Conservation (phyloP, 2,888 invertebrate genomes). For the Lysandra coridon region DNA sequence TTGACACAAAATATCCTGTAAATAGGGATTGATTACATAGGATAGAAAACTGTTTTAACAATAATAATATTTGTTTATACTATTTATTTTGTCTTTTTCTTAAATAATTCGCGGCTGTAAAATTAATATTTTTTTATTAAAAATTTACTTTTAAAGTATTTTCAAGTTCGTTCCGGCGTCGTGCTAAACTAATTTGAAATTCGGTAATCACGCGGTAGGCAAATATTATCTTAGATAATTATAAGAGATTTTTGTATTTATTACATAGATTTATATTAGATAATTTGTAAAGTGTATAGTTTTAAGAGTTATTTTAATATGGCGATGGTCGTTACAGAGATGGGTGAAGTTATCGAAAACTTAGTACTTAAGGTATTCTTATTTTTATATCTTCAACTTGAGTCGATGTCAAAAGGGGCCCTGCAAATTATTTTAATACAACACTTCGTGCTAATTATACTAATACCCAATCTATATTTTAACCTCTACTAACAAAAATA, state of each 20-base stretch:
- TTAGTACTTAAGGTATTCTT: constrained; percentile 72
- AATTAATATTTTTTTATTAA: neutral
- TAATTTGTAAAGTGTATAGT: constrained; percentile 78
- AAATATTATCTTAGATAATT: constrained; percentile 78
- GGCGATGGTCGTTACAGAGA: constrained; percentile 72
- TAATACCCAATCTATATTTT: neutral
- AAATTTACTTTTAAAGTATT: constrained; percentile 40
- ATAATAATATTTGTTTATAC: too few species aligned
- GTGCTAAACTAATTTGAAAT: constrained; percentile 74
- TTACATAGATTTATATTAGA: constrained; percentile 79
- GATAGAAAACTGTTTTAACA: too few species aligned
- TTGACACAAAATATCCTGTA: too few species aligned
- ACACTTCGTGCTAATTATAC: neutral
- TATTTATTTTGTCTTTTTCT: too few species aligned
- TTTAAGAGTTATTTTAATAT: constrained; percentile 69
- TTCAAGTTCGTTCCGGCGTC: constrained; percentile 41
- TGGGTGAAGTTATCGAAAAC: constrained; percentile 61
- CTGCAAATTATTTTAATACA: neutral
- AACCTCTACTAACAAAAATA: too few species aligned
- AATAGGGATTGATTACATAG: too few species aligned
- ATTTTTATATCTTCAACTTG: constrained; percentile 53
- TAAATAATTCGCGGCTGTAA: neutral
- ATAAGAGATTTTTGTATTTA: constrained; percentile 78
- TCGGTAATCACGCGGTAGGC: constrained; percentile 75
- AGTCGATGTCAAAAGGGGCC: constrained; percentile 36